Percentiles rank a stretch among this genome's conserved stretches.
Evolutionary conservation across 2,113 vertebrate species (phyloP).

Genomic region (Urocolius indicus): DNA sequence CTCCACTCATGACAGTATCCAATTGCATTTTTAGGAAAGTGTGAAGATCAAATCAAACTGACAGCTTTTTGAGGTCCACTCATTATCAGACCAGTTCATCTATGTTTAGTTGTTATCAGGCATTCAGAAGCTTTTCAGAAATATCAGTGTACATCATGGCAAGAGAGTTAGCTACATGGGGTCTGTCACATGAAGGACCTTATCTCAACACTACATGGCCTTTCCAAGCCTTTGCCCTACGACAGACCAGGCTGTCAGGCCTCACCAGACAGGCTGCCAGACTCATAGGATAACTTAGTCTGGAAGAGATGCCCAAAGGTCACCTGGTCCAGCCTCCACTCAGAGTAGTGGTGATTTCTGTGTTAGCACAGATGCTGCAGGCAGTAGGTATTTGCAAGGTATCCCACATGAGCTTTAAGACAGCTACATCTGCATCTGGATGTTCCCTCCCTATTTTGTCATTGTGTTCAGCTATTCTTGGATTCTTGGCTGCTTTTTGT

Average conservation of each 20-base stretch:
- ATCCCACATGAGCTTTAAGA: background rate
- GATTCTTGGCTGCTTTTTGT: background rate
- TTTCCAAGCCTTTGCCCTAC: background rate
- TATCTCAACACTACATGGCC: background rate
- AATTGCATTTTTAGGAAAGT: background rate
- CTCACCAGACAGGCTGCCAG: background rate
- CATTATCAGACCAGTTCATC: background rate
- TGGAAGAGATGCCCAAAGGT: background rate
- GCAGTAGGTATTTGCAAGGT: background rate
- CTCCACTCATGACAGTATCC: background rate
- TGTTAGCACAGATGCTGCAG: rapidly evolving
- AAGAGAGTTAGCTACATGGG: background rate
- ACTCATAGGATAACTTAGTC: background rate
- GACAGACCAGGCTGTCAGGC: background rate
- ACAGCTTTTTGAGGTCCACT: background rate
- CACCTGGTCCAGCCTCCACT: background rate
- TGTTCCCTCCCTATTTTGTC: background rate
- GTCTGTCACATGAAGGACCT: background rate
- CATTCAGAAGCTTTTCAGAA: background rate
- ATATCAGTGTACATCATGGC: background rate
- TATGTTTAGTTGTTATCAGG: background rate
- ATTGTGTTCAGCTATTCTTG: background rate
- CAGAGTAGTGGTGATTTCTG: background rate
- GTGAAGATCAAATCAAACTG: background rate
- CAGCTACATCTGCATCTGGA: background rate